A percentile compares a stretch with the other conserved stretches of the same genome.
These are phyloP conservation scores for Kryptopterus vitreolus DNA, from an alignment of 2,797 vertebrate species.

Conservation along the genomic window DNA sequence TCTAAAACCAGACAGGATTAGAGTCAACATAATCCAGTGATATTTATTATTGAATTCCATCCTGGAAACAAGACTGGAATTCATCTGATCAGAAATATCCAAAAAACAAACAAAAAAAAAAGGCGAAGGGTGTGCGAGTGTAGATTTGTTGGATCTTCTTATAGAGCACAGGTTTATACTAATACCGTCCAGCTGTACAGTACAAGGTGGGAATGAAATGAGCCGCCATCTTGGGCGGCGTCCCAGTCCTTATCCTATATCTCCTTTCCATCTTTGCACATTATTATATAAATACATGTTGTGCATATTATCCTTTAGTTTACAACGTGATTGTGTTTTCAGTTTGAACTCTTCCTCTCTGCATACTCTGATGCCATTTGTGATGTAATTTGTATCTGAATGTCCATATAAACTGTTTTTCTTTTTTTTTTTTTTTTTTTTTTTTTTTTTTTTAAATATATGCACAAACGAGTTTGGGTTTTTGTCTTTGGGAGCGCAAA, in stretches of 20 bases:
- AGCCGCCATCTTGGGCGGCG: slow-evolving; percentile 35
- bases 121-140: slow-evolving; percentile 8
- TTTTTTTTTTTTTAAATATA: slow-evolving; percentile 67
- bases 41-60: slow-evolving; percentile 7
- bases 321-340: slow-evolving; percentile 63
- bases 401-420: slow-evolving; percentile 79
- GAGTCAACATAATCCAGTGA: slow-evolving; percentile 3
- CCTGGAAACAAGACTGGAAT: not conserved
- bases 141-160: slow-evolving; percentile 33
- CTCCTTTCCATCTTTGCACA: slow-evolving; percentile 56
- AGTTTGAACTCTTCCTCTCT: slow-evolving; percentile 64
- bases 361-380: slow-evolving; percentile 74
- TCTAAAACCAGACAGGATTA: not conserved
- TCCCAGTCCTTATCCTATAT: slow-evolving; percentile 41
- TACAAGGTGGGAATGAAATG: slow-evolving; percentile 20
- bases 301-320: slow-evolving; percentile 64
- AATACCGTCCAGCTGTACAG: slow-evolving; percentile 40
- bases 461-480: slow-evolving; percentile 63
- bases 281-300: slow-evolving; percentile 56
- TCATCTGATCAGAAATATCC: not conserved
- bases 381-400: slow-evolving; percentile 75
- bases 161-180: slow-evolving; percentile 33
- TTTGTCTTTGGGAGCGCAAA: slow-evolving; percentile 6
- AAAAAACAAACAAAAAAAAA: not conserved
- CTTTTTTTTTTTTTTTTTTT: slow-evolving; percentile 70